phyloP scores from a whole-genome alignment of 2,797 vertebrate species.

The Atherinosoma microstoma region DNA sequence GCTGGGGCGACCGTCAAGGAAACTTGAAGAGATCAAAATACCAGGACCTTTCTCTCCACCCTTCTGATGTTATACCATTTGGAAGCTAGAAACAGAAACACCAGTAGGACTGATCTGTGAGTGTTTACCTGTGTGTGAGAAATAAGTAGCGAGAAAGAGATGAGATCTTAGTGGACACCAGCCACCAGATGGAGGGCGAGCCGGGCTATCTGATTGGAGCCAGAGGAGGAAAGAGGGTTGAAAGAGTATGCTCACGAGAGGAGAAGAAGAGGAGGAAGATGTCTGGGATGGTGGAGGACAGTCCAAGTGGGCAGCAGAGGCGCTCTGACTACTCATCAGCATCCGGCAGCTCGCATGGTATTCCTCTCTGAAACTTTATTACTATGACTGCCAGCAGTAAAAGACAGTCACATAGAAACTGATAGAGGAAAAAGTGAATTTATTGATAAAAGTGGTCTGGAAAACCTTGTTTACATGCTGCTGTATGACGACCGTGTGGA shows the following conservation, averaged over 20 bases:
- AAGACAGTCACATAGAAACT: neutral
- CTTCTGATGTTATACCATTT: neutral
- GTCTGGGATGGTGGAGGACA: slow-evolving; percentile 45
- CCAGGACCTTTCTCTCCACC: slow-evolving; percentile 18
- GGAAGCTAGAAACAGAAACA: slow-evolving; percentile 29
- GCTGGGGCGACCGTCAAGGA: slow-evolving; percentile 31
- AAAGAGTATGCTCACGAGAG: slow-evolving; percentile 61
- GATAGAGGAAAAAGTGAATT: neutral
- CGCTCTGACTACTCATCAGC: slow-evolving; percentile 36
- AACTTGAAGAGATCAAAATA: slow-evolving; percentile 44
- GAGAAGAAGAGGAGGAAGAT: slow-evolving; percentile 78
- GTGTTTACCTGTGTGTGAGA: slow-evolving; percentile 18
- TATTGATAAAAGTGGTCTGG: neutral
- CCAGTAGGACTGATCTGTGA: slow-evolving; percentile 3
- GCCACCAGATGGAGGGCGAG: slow-evolving; percentile 66
- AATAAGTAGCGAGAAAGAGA: slow-evolving; percentile 36
- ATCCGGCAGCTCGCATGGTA: slow-evolving; percentile 59
- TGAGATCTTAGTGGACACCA: slow-evolving; percentile 62
- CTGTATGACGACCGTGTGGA: slow-evolving; percentile 19
- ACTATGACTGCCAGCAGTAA: neutral
- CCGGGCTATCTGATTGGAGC: slow-evolving; percentile 17
- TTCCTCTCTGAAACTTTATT: slow-evolving; percentile 5
- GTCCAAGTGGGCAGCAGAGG: slow-evolving; percentile 27
- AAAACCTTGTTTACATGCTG: slow-evolving; percentile 49
- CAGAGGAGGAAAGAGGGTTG: slow-evolving; percentile 62